Evolutionary conservation across 1,140 invertebrate genomes (phyloP), one percentile per base, ranked within the genome.

Genomic region (Probaryconus sp.): DNA sequence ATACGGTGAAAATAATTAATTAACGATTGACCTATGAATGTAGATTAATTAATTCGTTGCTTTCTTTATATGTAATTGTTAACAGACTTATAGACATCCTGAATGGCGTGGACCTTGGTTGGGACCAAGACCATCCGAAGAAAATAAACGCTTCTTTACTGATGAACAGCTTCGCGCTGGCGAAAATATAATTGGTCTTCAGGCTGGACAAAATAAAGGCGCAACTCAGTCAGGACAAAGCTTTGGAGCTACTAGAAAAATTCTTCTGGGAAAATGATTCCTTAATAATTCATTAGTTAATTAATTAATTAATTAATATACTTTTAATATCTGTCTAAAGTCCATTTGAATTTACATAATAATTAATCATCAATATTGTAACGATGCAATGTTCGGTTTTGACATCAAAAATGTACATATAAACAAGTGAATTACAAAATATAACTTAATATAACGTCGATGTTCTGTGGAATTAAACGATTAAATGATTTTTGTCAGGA

Each of bases 141-240:
- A 97, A 81, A 94, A 96, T 89, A 94, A 94, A 85, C 92, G 97
- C 24, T 92, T 97, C 28, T 99, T 98, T 88, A 94, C 92, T 0
- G 95, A 98, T 11, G 96, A 97, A 79, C 94, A 97, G 83, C 85
- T 99, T 53, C 91, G 93, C 64, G 96, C 96, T 60, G 97, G 97
- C 6, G 92, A 98, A 84, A 92, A 91, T 33, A 89, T 98, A 37
- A 96, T 98, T 79, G 96, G 96, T 78, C 92, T 99, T 7, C 97
- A 99, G 89, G 96, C 96, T 77, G 97, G 97, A n/a, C 92, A 91
- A 78, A 99, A 99, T 91, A 97, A 97, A 84, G 97, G 96, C 28
- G 96, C 96, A 68, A 94, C 94, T 35, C 96, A 97, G 88, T 92
- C 94, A 33, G 98, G 98, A 2, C 93, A 95, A 84, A 99, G 93